These are phyloP conservation scores for Aphelinus atriplicis DNA, from an alignment of 1,140 invertebrate genomes.

Conservation along the genomic window DNA sequence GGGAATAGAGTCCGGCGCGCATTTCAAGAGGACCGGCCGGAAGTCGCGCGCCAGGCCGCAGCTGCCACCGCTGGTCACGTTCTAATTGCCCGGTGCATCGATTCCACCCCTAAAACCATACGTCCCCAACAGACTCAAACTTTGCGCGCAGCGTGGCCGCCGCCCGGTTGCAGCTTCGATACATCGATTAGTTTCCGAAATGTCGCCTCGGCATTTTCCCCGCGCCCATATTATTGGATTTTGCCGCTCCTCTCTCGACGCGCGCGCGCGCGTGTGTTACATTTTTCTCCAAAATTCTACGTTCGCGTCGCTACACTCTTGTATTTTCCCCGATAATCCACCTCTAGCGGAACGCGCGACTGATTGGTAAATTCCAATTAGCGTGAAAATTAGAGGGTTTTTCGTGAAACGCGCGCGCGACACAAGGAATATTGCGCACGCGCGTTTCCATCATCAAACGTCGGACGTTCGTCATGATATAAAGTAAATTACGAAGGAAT, in stretches of 20 bases:
- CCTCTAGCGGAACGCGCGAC: background rate
- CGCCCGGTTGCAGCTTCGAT: too few species aligned
- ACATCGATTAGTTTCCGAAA: background rate
- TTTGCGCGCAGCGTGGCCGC: background rate
- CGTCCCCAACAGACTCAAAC: background rate
- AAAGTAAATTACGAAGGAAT: background rate
- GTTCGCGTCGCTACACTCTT: background rate
- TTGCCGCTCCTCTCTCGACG: background rate
- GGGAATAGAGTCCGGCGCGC: slow-evolving; percentile 41
- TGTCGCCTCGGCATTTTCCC: background rate
- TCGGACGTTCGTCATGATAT: too few species aligned
- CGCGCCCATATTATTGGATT: background rate
- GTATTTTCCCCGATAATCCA: too few species aligned
- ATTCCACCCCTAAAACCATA: slow-evolving; percentile 11
- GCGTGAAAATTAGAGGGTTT: background rate
- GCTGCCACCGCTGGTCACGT: slow-evolving; percentile 14
- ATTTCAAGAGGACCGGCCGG: slow-evolving; percentile 41
- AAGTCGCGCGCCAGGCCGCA: slow-evolving; percentile 34
- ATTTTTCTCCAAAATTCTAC: slow-evolving; percentile 1
- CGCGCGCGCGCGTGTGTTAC: background rate
- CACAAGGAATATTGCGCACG: background rate
- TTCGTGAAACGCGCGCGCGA: too few species aligned
- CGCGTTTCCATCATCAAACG: too few species aligned
- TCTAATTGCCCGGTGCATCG: slow-evolving; percentile 42
- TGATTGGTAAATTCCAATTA: slow-evolving; percentile 24